Base-by-base conservation (phyloP, 2,797 vertebrate species). In the Sparus aurata region DNA sequence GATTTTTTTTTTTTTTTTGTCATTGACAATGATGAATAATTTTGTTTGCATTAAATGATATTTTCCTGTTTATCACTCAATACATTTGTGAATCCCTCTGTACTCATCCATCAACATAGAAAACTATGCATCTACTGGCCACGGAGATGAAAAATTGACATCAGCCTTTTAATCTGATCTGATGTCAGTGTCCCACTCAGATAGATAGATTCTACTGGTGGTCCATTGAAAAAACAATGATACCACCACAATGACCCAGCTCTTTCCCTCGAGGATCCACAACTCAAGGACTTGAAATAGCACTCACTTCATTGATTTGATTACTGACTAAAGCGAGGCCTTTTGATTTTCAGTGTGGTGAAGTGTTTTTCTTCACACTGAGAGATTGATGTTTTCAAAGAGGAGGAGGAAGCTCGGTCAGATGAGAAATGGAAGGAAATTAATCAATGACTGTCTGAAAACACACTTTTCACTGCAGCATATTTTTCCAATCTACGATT, bases 311-410 rank as follows among this genome's bases (percentile, higher is more conserved):
- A 90, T 52, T 58, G 57, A 83, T 88, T 87, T 86, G 22, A 80
- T 85, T 80, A 82, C 64, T 46, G 55, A 69, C 38, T 74, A 58
- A 71, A 82, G 69, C 1, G 10, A 74, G 10, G 68, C 62, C 23
- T 66, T 73, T 72, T 69, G 75, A 62, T 65, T 87, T 52, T 68
- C 27, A 25, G 43, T 27, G 23, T 23, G 30, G 25, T 13, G 1
- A 69, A 80, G 66, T 82, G 53, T 58, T 80, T 85, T 78, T 75
- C 43, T 72, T 54, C 73, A 17, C 25, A 2, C 60, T 64, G 12
- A 71, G 77, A 76, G 64, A 91, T 12, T 57, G 57, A 89, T 77
- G 49, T 66, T 76, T 84, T 72, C 17, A 74, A 65, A 83, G n/a
- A 73, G 22, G 70, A 41, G 17, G 23, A 58, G 52, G 45, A 12